A percentile compares a stretch with the other conserved stretches of the same genome.
Conservation (phyloP, 2,888 invertebrate genomes). For the Ormia ochracea region DNA sequence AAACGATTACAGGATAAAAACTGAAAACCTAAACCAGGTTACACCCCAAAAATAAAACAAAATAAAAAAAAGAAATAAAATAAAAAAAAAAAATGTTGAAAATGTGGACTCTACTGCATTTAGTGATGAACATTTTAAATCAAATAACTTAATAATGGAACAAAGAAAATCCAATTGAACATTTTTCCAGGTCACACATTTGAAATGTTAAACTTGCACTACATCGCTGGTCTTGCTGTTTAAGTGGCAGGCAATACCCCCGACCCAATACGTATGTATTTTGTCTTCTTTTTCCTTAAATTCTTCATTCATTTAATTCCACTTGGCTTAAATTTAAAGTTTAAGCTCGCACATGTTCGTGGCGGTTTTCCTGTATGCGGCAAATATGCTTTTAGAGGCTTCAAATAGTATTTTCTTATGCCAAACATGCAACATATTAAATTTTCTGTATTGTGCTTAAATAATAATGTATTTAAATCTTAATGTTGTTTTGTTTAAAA, state of each 20-base stretch:
- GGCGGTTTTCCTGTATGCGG: background rate
- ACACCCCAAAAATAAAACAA: background rate
- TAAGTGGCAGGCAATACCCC: background rate
- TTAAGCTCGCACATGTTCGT: constrained; percentile 39
- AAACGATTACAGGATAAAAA: constrained; percentile 33
- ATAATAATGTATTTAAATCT: constrained; percentile 12
- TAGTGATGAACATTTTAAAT: constrained; percentile 13
- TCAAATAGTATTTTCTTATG: background rate
- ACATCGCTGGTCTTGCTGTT: constrained; percentile 39
- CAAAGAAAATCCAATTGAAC: background rate
- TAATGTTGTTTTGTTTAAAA: constrained; percentile 5
- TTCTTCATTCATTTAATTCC: constrained; percentile 12
- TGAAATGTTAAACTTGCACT: constrained; percentile 36
- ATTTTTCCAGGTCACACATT: constrained; percentile 24
- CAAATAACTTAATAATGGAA: constrained; percentile 11
- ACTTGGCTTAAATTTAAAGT: constrained; percentile 28
- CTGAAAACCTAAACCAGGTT: constrained; percentile 3
- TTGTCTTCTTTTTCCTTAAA: background rate
- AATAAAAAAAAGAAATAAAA: background rate
- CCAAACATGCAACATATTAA: constrained; percentile 34
- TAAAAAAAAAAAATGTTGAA: too few species aligned
- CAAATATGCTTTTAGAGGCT: constrained; percentile 24
- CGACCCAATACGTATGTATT: constrained; percentile 2
- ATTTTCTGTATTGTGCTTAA: background rate
- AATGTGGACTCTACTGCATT: constrained; percentile 2